Percentiles rank a stretch among this genome's conserved stretches.
These are phyloP conservation scores for Pterois miles DNA, from an alignment of 2,797 vertebrate species.

Conservation along the genomic window DNA sequence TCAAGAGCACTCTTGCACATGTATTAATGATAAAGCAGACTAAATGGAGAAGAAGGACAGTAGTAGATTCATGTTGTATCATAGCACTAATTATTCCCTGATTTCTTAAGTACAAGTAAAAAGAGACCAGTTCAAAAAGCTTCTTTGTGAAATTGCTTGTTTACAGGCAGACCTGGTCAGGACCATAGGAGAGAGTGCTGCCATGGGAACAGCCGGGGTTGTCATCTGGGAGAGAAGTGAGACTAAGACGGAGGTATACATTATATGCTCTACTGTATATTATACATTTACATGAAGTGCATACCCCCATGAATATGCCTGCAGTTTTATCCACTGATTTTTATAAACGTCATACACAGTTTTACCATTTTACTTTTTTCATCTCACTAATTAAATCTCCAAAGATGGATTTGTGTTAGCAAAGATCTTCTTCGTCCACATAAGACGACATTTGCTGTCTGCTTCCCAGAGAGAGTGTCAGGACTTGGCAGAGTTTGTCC, in stretches of 20 bases:
- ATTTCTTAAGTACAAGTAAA: not conserved
- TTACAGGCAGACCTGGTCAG: conserved; percentile 84
- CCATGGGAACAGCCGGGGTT: conserved; percentile 85
- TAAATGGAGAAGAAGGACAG: not conserved
- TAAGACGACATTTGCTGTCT: not conserved
- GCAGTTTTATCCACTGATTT: not conserved
- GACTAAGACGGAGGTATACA: conserved; percentile 73
- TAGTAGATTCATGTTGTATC: not conserved
- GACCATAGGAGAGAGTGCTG: conserved; percentile 87
- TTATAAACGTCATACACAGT: not conserved
- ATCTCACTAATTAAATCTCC: not conserved
- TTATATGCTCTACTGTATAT: not conserved
- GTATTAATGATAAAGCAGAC: not conserved
- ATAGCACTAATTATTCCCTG: too few relatives aligned
- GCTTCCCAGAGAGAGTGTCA: conserved; percentile 82
- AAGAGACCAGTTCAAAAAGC: not conserved
- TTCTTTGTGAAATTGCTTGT: conserved; percentile 7
- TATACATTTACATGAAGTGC: not conserved
- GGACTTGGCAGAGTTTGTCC: conserved; percentile 81
- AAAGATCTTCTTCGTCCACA: not conserved
- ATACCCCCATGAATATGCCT: not conserved
- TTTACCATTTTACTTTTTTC: not conserved
- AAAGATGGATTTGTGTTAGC: not conserved
- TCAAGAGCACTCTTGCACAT: not conserved
- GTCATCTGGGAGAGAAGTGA: conserved; percentile 84